Base-by-base conservation (phyloP, 2,888 invertebrate genomes). In the Leptopilina myrica region DNA sequence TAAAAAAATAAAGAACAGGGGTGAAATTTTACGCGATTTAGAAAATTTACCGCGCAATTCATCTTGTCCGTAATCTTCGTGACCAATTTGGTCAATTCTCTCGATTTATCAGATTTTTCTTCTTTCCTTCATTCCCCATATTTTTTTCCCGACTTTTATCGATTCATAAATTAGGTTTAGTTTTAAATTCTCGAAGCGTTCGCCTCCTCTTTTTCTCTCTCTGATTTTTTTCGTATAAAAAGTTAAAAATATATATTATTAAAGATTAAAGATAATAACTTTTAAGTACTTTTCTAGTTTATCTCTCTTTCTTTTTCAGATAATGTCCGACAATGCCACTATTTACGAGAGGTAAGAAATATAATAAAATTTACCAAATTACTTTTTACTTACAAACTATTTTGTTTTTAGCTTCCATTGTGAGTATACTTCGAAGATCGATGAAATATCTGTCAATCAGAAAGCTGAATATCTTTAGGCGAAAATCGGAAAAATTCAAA, bases 11-110 rank as follows among this genome's bases (percentile, higher is more conserved):
- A 2, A 33, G 33, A 43, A 8, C 1, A 43, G 69, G 78, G 78
- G 73, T 78, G 69, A 75, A 62, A 69, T 78, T 73, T 20, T 33
- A 78, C 65, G 40, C 53, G 77, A 69, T 66, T 66, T 8, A 14
- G 67, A 69, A 49, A 69, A 49, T 26, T 43, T 62, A 15, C 15
- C 67, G 26, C 11, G 6, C 53, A 26, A 43, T 56, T 53, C n/a
- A 73, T 73, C 73, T 73, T 53, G 26, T 6, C 56, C 7, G 9
- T 73, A 56, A 73, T 73, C 73, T n/a, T 53, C 73, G 33, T 73
- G 9, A 56, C 56, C 33, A 73, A 73, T 56, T 73, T 33, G n/a
- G n/a, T 73, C 26, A 73, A 53, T 56, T 33, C 56, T 73, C 56
- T 53, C 9, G 33, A 56, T 49, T 56, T n/a, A 53, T 73, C 14